A percentile compares a stretch with the other conserved stretches of the same genome.
phyloP scores from a whole-genome alignment of 1,140 invertebrate genomes.

The Leptopilina boulardi region DNA sequence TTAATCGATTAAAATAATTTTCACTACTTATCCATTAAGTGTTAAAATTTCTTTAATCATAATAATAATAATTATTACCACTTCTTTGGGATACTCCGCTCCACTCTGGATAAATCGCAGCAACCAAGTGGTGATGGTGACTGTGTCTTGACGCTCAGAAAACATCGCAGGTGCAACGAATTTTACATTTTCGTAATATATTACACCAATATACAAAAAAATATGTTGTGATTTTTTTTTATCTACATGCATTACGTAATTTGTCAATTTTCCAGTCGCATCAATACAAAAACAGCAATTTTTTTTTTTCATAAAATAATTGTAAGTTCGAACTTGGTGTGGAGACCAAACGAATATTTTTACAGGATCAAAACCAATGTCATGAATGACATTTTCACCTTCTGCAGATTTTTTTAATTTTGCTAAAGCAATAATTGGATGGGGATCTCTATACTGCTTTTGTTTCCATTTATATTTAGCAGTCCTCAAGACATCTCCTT shows the following conservation, averaged over 20 bases:
- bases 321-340: constrained; percentile 37
- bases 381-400: background rate
- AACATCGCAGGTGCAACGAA: background rate
- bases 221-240: too few species aligned
- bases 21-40: too few species aligned
- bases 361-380: constrained; percentile 33
- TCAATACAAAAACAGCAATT: constrained; percentile 24
- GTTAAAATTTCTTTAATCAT: too few species aligned
- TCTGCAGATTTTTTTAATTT: constrained; percentile 34
- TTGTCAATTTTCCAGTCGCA: constrained; percentile 25
- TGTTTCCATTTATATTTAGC: background rate
- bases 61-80: too few species aligned
- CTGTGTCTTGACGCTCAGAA: constrained; percentile 4
- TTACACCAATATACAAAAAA: too few species aligned
- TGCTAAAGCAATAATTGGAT: constrained; percentile 30
- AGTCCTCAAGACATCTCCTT: constrained; percentile 26
- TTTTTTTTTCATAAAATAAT: background rate
- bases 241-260: constrained; percentile 13
- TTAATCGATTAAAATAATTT: too few species aligned
- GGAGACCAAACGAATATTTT: constrained; percentile 32
- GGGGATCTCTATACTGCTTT: constrained; percentile 31
- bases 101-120: too few species aligned
- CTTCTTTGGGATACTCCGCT: too few species aligned
- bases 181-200: too few species aligned
- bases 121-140: too few species aligned